Conservation (phyloP, 1,140 invertebrate species). For the Trachymyrmex septentrionalis region DNA sequence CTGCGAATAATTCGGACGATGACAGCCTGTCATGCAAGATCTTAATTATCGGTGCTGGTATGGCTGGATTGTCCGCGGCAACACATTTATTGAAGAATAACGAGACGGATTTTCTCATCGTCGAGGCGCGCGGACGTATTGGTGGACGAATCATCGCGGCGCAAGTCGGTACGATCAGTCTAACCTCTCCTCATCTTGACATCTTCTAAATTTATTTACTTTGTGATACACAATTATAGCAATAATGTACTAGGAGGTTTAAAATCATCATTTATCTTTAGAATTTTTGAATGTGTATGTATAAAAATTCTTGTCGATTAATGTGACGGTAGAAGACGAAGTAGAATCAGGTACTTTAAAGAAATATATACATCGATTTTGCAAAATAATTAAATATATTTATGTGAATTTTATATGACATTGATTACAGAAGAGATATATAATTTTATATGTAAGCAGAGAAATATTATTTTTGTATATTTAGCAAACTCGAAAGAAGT, state of each 20-base stretch:
- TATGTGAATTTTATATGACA: neutral
- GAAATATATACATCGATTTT: neutral
- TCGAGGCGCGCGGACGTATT: conserved; percentile 93
- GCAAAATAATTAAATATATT: neutral
- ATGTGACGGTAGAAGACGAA: neutral
- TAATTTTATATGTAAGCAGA: neutral
- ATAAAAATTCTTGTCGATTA: neutral
- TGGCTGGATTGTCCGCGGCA: conserved; percentile 94
- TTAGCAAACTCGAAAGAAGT: neutral
- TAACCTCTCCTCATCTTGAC: conserved; percentile 31
- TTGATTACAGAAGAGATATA: neutral
- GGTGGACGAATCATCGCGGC: conserved; percentile 93
- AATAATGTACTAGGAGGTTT: neutral
- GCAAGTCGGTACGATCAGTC: conserved; percentile 89
- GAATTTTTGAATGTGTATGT: neutral
- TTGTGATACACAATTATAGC: neutral
- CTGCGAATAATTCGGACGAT: conserved; percentile 81
- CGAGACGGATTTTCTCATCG: conserved; percentile 92
- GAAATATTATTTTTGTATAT: neutral
- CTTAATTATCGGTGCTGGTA: conserved; percentile 94
- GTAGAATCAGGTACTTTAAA: neutral
- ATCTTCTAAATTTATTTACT: conserved; percentile 8
- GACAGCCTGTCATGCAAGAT: conserved; percentile 88
- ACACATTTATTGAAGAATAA: conserved; percentile 94
- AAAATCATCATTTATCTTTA: neutral